Evolutionary conservation across 2,797 vertebrate species (phyloP).

Genomic region (Pseudochromis fuscus): DNA sequence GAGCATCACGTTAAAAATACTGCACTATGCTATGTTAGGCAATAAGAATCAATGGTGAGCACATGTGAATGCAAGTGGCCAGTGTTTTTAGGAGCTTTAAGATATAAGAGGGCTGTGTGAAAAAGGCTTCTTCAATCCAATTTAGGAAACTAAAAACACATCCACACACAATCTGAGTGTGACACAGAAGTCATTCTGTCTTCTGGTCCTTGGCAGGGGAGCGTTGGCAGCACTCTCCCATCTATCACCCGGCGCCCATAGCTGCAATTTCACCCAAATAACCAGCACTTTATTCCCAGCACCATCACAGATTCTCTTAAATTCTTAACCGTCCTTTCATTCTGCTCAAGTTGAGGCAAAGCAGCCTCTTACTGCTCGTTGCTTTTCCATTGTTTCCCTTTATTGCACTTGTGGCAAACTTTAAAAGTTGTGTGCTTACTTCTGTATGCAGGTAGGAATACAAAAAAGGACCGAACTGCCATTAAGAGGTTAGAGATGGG

Average conservation of each 20-base stretch:
- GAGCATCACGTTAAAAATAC: constrained; percentile 15
- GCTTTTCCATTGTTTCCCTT: constrained; percentile 9
- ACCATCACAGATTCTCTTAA: constrained; percentile 30
- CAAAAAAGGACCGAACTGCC: constrained; percentile 33
- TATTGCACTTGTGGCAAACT: constrained; percentile 33
- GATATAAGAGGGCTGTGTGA: constrained; percentile 12
- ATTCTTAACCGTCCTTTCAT: constrained; percentile 24
- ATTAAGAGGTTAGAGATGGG: constrained; percentile 42
- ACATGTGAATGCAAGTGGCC: constrained; percentile 6
- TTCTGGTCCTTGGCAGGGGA: constrained; percentile 30
- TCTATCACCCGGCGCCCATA: constrained; percentile 64
- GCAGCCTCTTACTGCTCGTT: constrained; percentile 8
- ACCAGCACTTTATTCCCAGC: constrained; percentile 34
- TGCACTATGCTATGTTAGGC: constrained; percentile 11
- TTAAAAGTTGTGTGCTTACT: constrained; percentile 31
- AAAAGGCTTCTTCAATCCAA: constrained; percentile 25
- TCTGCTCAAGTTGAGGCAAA: constrained; percentile 39
- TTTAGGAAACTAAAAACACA: constrained; percentile 44
- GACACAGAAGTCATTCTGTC: constrained; percentile 41
- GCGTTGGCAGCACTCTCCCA: constrained; percentile 45
- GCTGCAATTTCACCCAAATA: constrained; percentile 66
- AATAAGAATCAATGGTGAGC: constrained; percentile 7
- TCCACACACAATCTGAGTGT: constrained; percentile 13
- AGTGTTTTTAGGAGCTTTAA: constrained; percentile 18
- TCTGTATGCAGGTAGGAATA: constrained; percentile 35